phyloP scores from a whole-genome alignment of 2,113 vertebrate genomes.

The Pomatostomus ruficeps region DNA sequence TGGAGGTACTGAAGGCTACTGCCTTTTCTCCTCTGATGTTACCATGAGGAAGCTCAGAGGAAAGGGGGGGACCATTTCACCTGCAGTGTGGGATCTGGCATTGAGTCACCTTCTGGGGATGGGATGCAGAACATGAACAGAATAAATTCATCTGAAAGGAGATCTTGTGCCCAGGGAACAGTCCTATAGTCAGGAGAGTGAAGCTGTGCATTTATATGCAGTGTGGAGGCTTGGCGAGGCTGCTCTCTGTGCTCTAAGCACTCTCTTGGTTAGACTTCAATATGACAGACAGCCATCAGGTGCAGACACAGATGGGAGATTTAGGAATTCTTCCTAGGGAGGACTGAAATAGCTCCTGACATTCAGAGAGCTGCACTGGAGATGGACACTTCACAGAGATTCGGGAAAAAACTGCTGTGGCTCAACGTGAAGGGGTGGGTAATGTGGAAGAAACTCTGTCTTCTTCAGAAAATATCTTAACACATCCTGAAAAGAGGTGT shows the following conservation, averaged over 20 bases:
- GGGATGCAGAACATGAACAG: slow-evolving; percentile 1
- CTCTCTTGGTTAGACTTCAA: slow-evolving; percentile 54
- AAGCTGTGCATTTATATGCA: slow-evolving; percentile 62
- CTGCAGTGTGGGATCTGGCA: slow-evolving; percentile 36
- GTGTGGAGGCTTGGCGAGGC: slow-evolving; percentile 54
- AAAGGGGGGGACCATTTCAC: background rate
- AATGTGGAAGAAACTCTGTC: background rate
- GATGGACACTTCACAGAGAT: slow-evolving; percentile 49
- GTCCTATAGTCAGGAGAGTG: slow-evolving; percentile 11
- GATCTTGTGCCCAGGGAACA: slow-evolving; percentile 42
- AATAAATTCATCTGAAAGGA: slow-evolving; percentile 48
- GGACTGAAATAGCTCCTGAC: slow-evolving; percentile 50
- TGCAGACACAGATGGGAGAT: slow-evolving; percentile 60
- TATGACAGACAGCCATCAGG: slow-evolving; percentile 62
- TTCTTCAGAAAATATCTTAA: background rate
- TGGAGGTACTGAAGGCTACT: background rate
- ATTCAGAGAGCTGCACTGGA: slow-evolving; percentile 43
- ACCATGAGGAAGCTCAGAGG: background rate
- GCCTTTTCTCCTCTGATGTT: background rate
- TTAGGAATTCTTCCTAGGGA: slow-evolving; percentile 51
- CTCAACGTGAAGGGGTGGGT: background rate
- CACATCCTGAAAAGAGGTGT: background rate
- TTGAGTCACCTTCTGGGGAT: background rate
- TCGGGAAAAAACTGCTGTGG: background rate
- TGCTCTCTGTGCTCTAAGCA: slow-evolving; percentile 2